Evolutionary conservation across 1,140 invertebrate genomes (phyloP).

Genomic region (Phthorimaea operculella): DNA sequence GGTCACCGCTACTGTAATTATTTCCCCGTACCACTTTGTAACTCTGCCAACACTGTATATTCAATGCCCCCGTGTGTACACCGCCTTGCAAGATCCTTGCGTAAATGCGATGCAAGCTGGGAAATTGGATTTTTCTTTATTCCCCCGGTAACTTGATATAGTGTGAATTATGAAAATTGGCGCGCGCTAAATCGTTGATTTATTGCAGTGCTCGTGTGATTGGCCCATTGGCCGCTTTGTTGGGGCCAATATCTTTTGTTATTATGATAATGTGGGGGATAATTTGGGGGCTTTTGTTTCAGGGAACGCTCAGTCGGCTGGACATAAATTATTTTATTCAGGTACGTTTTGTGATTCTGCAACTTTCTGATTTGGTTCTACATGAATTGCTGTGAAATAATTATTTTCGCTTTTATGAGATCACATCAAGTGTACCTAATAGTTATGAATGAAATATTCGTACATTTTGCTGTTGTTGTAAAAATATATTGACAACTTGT

Average conservation of each 20-base stretch:
- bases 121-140: conserved; percentile 60
- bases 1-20: too few relatives aligned
- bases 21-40: too few relatives aligned
- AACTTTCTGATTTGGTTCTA: too few relatives aligned
- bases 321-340: background rate
- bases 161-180: conserved; percentile 64
- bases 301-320: background rate
- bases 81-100: conserved; percentile 19
- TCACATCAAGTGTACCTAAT: too few relatives aligned
- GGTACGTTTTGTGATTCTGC: too few relatives aligned
- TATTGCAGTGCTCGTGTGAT: conserved; percentile 47
- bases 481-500: too few relatives aligned
- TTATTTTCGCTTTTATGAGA: too few relatives aligned
- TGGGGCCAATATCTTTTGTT: conserved; percentile 4
- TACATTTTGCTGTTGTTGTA: too few relatives aligned
- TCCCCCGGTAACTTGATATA: conserved; percentile 54
- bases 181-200: conserved; percentile 56
- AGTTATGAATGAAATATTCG: too few relatives aligned
- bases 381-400: too few relatives aligned
- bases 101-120: conserved; percentile 34
- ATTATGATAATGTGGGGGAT: background rate
- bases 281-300: background rate
- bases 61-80: conserved; percentile 24
- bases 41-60: background rate
- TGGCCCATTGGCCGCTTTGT: conserved; percentile 16